Evolutionary conservation across 1,140 invertebrate species (phyloP).

Genomic region (Cherax destructor): DNA sequence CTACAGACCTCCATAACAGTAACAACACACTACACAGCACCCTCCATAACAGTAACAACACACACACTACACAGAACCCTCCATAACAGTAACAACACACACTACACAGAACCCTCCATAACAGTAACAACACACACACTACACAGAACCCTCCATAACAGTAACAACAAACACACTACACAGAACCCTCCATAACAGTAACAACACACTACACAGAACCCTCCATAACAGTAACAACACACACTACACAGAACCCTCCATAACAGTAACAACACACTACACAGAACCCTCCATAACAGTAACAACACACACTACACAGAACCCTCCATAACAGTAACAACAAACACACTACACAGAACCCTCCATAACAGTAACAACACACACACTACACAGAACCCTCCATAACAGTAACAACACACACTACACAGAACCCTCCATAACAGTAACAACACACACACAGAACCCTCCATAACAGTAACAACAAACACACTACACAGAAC

Average conservation of each 20-base stretch:
- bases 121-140: neutral
- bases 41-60: too few relatives aligned
- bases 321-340: too few relatives aligned
- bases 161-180: neutral
- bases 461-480: neutral
- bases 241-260: neutral
- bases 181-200: neutral
- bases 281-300: neutral
- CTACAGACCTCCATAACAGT: neutral
- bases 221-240: neutral
- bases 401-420: neutral
- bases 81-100: neutral
- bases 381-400: too few relatives aligned
- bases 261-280: neutral
- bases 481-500: neutral
- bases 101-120: too few relatives aligned
- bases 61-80: neutral
- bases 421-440: neutral
- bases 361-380: too few relatives aligned
- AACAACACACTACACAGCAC: neutral
- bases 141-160: too few relatives aligned
- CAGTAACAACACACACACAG: neutral
- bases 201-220: neutral
- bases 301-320: too few relatives aligned
- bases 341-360: too few relatives aligned